Evolutionary conservation across 2,113 vertebrate species (phyloP).

Genomic region (Epinephelus lanceolatus): DNA sequence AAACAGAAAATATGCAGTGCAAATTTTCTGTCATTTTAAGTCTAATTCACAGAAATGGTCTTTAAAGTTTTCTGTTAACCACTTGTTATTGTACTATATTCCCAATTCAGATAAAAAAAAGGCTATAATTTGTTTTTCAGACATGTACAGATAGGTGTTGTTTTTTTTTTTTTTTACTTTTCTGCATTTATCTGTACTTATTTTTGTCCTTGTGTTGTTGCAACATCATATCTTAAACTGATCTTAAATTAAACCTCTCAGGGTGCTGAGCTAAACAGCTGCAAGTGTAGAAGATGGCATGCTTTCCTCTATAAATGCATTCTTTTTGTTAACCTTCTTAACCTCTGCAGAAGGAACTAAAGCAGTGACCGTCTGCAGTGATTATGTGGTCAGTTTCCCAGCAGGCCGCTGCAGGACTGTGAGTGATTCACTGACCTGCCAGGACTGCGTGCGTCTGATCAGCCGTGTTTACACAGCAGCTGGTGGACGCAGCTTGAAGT

Average conservation of each 20-base stretch:
- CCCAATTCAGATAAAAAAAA: not conserved
- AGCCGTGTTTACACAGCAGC: slow-evolving; percentile 49
- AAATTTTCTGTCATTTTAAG: not conserved
- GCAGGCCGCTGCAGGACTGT: not conserved
- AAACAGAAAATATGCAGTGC: not conserved
- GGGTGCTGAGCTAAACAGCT: not conserved
- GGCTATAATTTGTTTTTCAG: not conserved
- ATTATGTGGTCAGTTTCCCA: slow-evolving; percentile 44
- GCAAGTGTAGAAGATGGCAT: not conserved
- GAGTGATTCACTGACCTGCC: slow-evolving; percentile 29
- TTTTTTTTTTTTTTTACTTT: not conserved
- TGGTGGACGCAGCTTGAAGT: slow-evolving; percentile 37
- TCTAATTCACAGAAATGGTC: no score
- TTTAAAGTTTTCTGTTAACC: not conserved
- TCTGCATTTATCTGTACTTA: no score
- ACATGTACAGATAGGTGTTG: not conserved
- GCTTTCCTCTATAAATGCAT: not conserved
- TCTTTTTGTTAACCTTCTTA: slow-evolving; percentile 28
- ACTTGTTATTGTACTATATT: not conserved
- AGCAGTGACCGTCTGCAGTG: slow-evolving; percentile 9
- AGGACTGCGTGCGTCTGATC: slow-evolving; percentile 11
- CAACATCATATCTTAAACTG: not conserved
- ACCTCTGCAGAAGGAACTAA: slow-evolving; percentile 20
- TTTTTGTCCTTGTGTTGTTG: no score
- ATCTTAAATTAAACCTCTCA: not conserved